These are phyloP conservation scores for Phalanger gymnotis DNA, from an alignment of 2,797 vertebrate genomes.

Conservation along the genomic window DNA sequence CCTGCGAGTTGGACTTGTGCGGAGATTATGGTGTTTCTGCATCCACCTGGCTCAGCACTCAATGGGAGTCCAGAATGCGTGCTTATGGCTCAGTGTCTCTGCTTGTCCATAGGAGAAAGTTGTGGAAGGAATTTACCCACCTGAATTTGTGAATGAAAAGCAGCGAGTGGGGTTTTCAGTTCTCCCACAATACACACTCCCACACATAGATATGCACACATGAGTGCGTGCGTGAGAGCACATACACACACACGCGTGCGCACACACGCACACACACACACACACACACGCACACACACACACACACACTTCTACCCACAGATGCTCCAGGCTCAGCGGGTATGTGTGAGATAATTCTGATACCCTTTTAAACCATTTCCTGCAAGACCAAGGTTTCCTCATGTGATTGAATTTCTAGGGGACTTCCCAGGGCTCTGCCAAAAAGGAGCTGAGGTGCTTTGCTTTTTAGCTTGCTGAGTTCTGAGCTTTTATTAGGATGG, in stretches of 20 bases:
- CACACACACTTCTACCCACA: not conserved
- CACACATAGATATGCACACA: not conserved
- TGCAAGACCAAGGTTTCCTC: not conserved
- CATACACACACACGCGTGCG: too few relatives aligned
- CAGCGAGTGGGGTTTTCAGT: not conserved
- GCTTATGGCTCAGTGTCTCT: not conserved
- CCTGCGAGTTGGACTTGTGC: not conserved
- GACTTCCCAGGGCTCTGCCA: not conserved
- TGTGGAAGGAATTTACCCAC: not conserved
- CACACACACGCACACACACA: not conserved
- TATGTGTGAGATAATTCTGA: not conserved
- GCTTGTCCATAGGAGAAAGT: not conserved
- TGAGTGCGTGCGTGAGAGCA: too few relatives aligned
- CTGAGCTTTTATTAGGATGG: not conserved
- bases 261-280: not conserved
- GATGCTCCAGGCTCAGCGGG: not conserved
- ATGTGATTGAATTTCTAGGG: not conserved
- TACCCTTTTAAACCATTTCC: not conserved
- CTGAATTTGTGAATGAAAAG: not conserved
- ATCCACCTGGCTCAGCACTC: not conserved
- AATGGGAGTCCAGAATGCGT: not conserved
- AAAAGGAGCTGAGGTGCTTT: not conserved
- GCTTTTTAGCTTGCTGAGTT: not conserved
- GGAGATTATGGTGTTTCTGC: not conserved
- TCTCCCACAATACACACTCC: not conserved